Conservation (phyloP, 2,797 vertebrate species). For the Arrhamphus sclerolepis region DNA sequence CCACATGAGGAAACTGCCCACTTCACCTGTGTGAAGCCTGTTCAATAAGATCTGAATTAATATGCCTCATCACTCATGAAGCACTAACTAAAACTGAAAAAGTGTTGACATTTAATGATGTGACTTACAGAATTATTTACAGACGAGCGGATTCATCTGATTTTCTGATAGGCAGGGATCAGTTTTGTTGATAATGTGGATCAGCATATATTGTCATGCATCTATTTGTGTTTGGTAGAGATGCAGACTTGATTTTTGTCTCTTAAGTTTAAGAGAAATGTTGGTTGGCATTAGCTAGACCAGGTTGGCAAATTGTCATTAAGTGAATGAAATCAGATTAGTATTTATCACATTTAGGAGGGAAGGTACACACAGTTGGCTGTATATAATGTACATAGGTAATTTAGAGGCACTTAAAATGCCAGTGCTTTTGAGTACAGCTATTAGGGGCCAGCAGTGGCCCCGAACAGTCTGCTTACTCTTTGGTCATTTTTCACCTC, state of each 20-base stretch:
- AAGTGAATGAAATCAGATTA: neutral
- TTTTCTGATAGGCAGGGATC: slow-evolving; percentile 21
- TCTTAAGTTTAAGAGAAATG: neutral
- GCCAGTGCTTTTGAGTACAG: neutral
- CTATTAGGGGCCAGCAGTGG: neutral
- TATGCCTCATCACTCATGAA: neutral
- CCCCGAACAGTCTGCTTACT: slow-evolving; percentile 17
- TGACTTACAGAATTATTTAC: slow-evolving; percentile 12
- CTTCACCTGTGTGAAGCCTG: slow-evolving; percentile 17
- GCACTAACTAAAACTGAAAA: slow-evolving; percentile 1
- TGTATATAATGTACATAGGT: neutral
- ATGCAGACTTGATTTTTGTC: slow-evolving; percentile 17
- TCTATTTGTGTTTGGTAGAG: slow-evolving; percentile 12
- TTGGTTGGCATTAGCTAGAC: neutral
- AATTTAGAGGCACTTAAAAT: neutral
- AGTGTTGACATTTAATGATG: slow-evolving; percentile 4
- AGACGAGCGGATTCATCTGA: slow-evolving; percentile 8
- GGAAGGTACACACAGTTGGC: neutral
- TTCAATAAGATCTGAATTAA: slow-evolving; percentile 17
- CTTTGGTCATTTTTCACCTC: slow-evolving; percentile 19
- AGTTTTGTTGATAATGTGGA: slow-evolving; percentile 27
- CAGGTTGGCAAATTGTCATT: neutral
- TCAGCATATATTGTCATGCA: slow-evolving; percentile 22
- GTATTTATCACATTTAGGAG: neutral
- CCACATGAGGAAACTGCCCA: slow-evolving; percentile 3